These are phyloP conservation scores for Orchestes rusci DNA, from an alignment of 2,888 invertebrate species.

Conservation along the genomic window DNA sequence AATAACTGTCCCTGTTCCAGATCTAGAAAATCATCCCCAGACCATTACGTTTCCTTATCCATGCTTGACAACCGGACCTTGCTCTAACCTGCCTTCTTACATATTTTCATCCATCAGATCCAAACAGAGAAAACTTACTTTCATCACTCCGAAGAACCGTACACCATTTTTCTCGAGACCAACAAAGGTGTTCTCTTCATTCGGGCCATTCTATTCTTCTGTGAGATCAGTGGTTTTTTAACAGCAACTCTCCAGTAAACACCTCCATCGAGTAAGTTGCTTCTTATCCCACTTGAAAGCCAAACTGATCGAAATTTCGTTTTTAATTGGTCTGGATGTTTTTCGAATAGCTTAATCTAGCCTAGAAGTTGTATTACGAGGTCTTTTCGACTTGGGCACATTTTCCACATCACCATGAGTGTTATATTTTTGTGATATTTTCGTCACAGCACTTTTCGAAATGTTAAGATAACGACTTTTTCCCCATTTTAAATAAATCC, in stretches of 20 bases:
- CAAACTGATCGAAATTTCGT: background rate
- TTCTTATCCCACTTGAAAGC: background rate
- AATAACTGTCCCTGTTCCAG: background rate
- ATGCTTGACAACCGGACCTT: background rate
- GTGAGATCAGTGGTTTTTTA: background rate
- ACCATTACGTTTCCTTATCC: background rate
- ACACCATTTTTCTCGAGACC: background rate
- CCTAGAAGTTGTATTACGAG: background rate
- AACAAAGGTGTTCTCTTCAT: background rate
- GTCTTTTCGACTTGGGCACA: background rate
- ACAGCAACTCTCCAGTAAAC: background rate
- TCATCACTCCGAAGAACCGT: background rate
- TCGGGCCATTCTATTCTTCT: background rate
- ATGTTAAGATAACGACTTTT: too few species aligned
- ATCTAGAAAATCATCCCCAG: background rate
- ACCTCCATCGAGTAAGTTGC: background rate
- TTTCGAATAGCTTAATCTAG: background rate
- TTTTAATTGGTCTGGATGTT: background rate
- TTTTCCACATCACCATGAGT: too few species aligned
- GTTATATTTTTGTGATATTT: too few species aligned
- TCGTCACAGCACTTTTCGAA: too few species aligned
- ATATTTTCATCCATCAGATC: too few species aligned
- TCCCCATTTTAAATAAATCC: too few species aligned
- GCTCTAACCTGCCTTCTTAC: background rate
- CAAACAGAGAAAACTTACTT: background rate